A percentile compares a stretch with the other conserved stretches of the same genome.
Conservation (phyloP, 2,113 vertebrate genomes). For the Neodon shergylaensis region DNA sequence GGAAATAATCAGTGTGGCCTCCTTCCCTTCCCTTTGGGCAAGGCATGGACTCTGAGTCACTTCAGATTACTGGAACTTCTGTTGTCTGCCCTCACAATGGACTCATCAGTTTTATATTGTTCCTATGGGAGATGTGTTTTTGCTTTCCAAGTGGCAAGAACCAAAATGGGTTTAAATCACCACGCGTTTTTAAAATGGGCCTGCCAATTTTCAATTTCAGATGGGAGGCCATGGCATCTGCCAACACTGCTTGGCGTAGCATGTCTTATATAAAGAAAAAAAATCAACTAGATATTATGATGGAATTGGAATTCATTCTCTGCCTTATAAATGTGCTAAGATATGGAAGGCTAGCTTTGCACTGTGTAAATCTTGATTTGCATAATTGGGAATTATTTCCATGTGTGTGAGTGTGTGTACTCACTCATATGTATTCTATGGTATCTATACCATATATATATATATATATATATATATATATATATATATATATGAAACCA, state of each 20-base stretch:
- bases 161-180: background rate
- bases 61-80: background rate
- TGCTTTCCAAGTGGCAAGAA: constrained; percentile 24
- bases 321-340: background rate
- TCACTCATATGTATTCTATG: background rate
- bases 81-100: background rate
- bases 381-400: background rate
- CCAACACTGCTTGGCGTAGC: background rate
- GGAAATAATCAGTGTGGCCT: background rate
- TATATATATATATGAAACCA: background rate
- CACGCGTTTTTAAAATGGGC: background rate
- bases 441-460: background rate
- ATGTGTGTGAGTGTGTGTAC: background rate
- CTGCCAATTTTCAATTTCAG: background rate
- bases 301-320: background rate
- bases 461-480: background rate
- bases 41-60: background rate
- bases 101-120: background rate
- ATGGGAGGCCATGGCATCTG: background rate
- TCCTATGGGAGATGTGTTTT: background rate
- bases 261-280: background rate
- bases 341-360: background rate
- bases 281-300: background rate
- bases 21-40: too few species aligned
- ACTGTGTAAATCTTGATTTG: background rate